Base-by-base conservation (phyloP, 2,888 invertebrate genomes). In the Branchellion lobata region DNA sequence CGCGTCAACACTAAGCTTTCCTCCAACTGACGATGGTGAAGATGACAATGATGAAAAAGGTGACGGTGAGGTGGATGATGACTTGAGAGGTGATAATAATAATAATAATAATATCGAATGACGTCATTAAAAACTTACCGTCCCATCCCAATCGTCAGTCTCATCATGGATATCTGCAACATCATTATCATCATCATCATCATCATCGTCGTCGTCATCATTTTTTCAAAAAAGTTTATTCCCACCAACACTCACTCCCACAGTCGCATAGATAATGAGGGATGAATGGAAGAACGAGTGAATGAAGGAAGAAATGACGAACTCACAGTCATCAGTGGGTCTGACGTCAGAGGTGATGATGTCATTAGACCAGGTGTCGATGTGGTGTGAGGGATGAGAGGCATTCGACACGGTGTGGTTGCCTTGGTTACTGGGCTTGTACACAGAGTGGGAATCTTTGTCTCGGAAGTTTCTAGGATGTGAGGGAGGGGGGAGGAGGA, bases 111-210 rank as follows among this genome's bases (percentile, higher is more conserved):
- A 5, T 29, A 47, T n/a, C 33, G 73, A 0, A 53, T 21, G 24
- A 33, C 33, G n/a, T 18, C 14, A 79, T 14, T 21, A 27, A 57
- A 8, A 29, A 85, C 86, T 84, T 84, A 87, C 87, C 84, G 94
- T 95, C 78, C 96, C 96, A 61, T 94, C 94, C 90, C 96, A 96
- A 87, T 96, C 96, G 88, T 96, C 95, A 85, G 92, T 93, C 80
- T 83, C 84, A 47, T 47, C 75, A n/a, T 24, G 51, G 31, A 75
- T 3, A 51, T 14, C 51, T 33, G 31, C 8, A 57, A 57, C 61
- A 57, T 18, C 61, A 57, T 57, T 24, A 8, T 57, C 61, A 18
- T 18, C 61, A 57, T n/a, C 61, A 8, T n/a, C 21, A 8, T 14
- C 47, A 47, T 8, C 47, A 47, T 47, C 47, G 18, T 47, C 47